Percentiles rank a stretch among this genome's conserved stretches.
These are phyloP conservation scores for Helicorthomorpha holstii DNA, from an alignment of 1,140 invertebrate species.

Conservation along the genomic window DNA sequence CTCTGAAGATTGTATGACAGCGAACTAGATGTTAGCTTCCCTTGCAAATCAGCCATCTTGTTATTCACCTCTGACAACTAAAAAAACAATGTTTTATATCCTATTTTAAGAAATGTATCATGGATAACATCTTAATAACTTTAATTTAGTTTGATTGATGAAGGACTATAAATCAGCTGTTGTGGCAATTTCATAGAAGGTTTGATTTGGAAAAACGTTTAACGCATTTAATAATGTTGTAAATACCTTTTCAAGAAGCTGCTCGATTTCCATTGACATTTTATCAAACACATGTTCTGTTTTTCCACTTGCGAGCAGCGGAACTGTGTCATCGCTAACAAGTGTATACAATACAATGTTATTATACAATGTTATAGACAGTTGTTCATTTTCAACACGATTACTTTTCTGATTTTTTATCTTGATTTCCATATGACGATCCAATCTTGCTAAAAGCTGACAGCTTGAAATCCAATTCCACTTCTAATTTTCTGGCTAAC, in stretches of 20 bases:
- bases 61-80: slow-evolving; percentile 73
- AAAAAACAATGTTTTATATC: no score
- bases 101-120: slow-evolving; percentile 17
- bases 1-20: slow-evolving; percentile 82
- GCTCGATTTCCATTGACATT: slow-evolving; percentile 77
- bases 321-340: slow-evolving; percentile 44
- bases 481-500: slow-evolving; percentile 81
- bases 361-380: not conserved
- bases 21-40: slow-evolving; percentile 48
- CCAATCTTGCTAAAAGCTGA: slow-evolving; percentile 90
- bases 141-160: not conserved
- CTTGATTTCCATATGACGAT: slow-evolving; percentile 27
- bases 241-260: slow-evolving; percentile 59
- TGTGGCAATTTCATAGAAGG: no score
- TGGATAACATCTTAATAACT: not conserved
- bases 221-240: not conserved
- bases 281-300: slow-evolving; percentile 84
- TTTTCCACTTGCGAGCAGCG: slow-evolving; percentile 44
- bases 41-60: slow-evolving; percentile 53
- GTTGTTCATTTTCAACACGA: not conserved
- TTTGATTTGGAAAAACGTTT: no score
- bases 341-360: not conserved
- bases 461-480: slow-evolving; percentile 90
- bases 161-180: no score
- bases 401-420: slow-evolving; percentile 8